Evolutionary conservation across 1,140 invertebrate genomes (phyloP).

Genomic region (Bilobella aurantiaca): DNA sequence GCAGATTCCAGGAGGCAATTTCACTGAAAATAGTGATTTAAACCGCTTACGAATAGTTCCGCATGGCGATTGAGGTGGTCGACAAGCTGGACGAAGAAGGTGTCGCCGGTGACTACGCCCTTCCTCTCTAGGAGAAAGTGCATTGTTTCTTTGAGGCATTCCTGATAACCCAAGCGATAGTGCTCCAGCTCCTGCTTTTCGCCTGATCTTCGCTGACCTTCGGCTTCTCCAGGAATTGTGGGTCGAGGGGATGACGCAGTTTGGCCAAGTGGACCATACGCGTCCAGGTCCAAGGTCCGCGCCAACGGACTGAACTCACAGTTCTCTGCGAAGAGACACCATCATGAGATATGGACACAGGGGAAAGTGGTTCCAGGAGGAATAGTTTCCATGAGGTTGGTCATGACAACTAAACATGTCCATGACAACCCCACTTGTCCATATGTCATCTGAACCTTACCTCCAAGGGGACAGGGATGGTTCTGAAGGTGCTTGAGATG

Average conservation of each 20-base stretch:
- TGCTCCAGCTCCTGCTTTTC: slow-evolving; percentile 43
- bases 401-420: no score
- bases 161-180: slow-evolving; percentile 70
- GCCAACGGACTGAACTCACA: slow-evolving; percentile 33
- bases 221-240: not conserved
- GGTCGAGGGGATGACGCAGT: slow-evolving; percentile 8
- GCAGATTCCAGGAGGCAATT: no score
- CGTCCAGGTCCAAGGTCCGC: slow-evolving; percentile 11
- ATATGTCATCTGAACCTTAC: no score
- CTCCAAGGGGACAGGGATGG: slow-evolving; percentile 39
- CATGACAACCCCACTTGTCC: no score
- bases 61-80: slow-evolving; percentile 74
- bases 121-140: slow-evolving; percentile 79
- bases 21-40: no score
- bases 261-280: not conserved
- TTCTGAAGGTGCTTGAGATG: slow-evolving; percentile 76
- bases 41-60: slow-evolving; percentile 35
- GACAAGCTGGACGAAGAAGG: slow-evolving; percentile 66
- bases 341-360: not conserved
- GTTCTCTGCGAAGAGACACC: slow-evolving; percentile 30
- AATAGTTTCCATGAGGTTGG: no score
- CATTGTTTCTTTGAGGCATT: slow-evolving; percentile 78
- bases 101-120: slow-evolving; percentile 63
- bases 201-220: slow-evolving; percentile 2
- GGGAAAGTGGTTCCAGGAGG: no score